Base-by-base conservation (phyloP, 1,140 invertebrate genomes). In the Drosophila novamexicana region DNA sequence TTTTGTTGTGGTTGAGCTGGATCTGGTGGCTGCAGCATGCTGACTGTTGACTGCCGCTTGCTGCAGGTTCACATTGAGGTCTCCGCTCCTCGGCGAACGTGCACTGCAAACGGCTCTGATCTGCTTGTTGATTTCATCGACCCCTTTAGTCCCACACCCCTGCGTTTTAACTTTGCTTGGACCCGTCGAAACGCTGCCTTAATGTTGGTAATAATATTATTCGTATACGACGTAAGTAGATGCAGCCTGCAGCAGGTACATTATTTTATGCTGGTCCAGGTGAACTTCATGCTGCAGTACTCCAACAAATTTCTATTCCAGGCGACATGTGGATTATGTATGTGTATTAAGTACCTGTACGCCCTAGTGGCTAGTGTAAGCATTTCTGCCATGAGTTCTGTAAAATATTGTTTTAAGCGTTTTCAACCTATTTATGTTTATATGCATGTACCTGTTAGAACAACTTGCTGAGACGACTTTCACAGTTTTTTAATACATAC, bases 201-300 rank as follows among this genome's bases (percentile, higher is more conserved):
- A 90, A 90, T 91, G 88, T 91, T 84, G 80, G 75, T 86, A 79
- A 85, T 85, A 85, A 85, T 85, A 85, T 82, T 85, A 83, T 79
- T 69, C 67, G 58, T 73, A 89, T 89, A 47, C 57, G 32, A 47
- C 57, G 32, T 59, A 83, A 89, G 81, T 58, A 71, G 74, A 64
- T 54, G 67, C 44, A 50, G 49, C 42, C 66, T 36, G 66, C 65
- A 54, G 84, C 89, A 91, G 89, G 89, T 91, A 89, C 88, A 88
- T 83, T 84, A 76, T 69, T 81, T 88, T 91, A 91, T 91, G 83
- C 88, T 79, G 89, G 89, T 91, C 77, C 89, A 91, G 89, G 83
- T 91, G 89, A 75, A 89, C 58, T 68, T 70, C 42, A 61, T 32
- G 42, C 63, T 34, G 16, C 56, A 40, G 40, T 29, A 6, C 62